Percentiles rank a stretch among this genome's conserved stretches.
Conservation (phyloP, 2,113 vertebrate genomes). For the Amphiprion percula region DNA sequence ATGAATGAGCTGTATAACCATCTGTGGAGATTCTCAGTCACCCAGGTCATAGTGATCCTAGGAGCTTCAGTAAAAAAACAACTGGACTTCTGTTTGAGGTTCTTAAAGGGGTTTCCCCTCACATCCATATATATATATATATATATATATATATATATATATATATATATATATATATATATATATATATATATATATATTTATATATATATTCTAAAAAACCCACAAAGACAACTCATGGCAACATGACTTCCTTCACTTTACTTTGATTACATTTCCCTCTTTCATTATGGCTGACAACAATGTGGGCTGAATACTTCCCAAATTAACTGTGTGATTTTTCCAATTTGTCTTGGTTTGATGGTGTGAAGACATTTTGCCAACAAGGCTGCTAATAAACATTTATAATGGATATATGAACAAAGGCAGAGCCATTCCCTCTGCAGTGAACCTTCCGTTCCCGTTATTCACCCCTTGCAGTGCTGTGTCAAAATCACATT, state of each 20-base stretch:
- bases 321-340: neutral
- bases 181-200: too few species aligned
- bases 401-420: conserved; percentile 29
- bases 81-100: too few species aligned
- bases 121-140: too few species aligned
- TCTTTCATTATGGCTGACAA: neutral
- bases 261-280: neutral
- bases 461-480: conserved; percentile 40
- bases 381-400: neutral
- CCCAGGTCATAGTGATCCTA: too few species aligned
- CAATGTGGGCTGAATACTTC: too few species aligned
- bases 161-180: too few species aligned
- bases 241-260: neutral
- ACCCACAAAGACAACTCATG: neutral
- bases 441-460: conserved; percentile 1
- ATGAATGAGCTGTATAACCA: neutral
- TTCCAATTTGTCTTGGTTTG: neutral
- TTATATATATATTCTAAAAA: neutral
- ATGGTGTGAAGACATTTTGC: neutral
- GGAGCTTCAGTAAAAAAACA: too few species aligned
- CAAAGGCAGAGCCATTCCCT: conserved; percentile 4
- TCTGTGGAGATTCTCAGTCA: too few species aligned
- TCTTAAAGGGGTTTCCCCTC: too few species aligned
- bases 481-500: conserved; percentile 63
- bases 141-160: too few species aligned